Base-by-base conservation (phyloP, 2,888 invertebrate species). In the Apotomis turbidana region DNA sequence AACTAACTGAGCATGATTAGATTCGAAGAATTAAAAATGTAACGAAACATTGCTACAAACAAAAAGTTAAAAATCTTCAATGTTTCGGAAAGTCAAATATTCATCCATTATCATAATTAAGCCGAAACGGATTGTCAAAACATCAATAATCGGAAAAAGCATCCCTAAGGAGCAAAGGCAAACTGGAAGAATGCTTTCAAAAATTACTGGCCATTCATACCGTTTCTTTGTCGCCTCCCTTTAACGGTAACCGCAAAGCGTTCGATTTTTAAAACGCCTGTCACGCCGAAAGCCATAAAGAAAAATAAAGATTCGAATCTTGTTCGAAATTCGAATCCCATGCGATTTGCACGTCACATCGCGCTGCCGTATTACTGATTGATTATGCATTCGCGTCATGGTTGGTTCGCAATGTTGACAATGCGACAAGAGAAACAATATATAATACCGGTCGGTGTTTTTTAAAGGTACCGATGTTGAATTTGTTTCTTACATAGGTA, bases 371-470 rank as follows among this genome's bases (percentile, higher is more conserved):
- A 87, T 91, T 88, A 87, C 91, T 92, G 93, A 93, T 93, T 91
- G 93, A 92, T 93, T 93, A 93, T 91, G 88, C 90, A 91, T 90
- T 91, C 92, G 78, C 83, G 85, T 86, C 90, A 88, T 87, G 87
- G 83, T 79, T 86, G 90, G 87, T 85, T 82, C 82, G 86, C 78
- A 79, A 76, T 78, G 80, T 68, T 72, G 68, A 68, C 68, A 63
- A 27, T 68, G 78, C 79, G 81, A 81, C 82, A 80, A 78, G 79
- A 77, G 81, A 89, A 89, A 89, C 88, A 89, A 89, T 85, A 89
- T 85, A 80, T 78, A 77, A 79, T 78, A 75, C 73, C 70, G 74
- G 71, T 74, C 70, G 74, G 71, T 74, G 71, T 77, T 78, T 77
- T 78, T 74, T 66, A 36, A n/a, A 15, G 13, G 41, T 51, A 57